These are phyloP conservation scores for Intellagama lesueurii DNA, from an alignment of 2,797 vertebrate genomes.

Conservation along the genomic window DNA sequence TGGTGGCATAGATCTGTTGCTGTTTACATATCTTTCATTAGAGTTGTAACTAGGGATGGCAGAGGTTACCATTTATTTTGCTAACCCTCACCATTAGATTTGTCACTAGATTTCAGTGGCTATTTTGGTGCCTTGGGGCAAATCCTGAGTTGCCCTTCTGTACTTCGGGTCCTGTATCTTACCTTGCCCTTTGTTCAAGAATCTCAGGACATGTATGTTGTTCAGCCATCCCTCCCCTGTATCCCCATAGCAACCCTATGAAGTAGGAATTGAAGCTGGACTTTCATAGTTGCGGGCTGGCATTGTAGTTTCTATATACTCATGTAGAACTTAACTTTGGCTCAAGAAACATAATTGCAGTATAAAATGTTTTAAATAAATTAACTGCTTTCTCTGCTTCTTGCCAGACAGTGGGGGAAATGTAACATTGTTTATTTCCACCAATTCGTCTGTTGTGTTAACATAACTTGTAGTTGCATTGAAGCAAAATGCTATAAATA, in stretches of 20 bases:
- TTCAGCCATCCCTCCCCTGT: not conserved
- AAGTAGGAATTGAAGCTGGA: too few relatives aligned
- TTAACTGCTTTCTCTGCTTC: not conserved
- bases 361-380: not conserved
- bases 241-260: not conserved
- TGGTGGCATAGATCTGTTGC: too few relatives aligned
- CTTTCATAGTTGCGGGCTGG: not conserved
- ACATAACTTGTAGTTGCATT: not conserved
- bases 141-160: too few relatives aligned
- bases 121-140: too few relatives aligned
- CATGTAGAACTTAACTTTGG: not conserved
- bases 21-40: too few relatives aligned
- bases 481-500: slow-evolving; percentile 12
- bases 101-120: too few relatives aligned
- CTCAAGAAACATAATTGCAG: not conserved
- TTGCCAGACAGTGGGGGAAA: not conserved
- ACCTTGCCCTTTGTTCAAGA: too few relatives aligned
- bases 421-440: slow-evolving; percentile 10
- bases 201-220: not conserved
- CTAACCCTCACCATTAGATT: too few relatives aligned
- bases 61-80: too few relatives aligned
- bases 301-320: not conserved
- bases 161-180: too few relatives aligned
- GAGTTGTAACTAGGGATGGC: too few relatives aligned
- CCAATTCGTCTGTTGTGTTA: not conserved